Evolutionary conservation across 1,140 invertebrate species (phyloP).

Genomic region (Tetramorium parvispinum): DNA sequence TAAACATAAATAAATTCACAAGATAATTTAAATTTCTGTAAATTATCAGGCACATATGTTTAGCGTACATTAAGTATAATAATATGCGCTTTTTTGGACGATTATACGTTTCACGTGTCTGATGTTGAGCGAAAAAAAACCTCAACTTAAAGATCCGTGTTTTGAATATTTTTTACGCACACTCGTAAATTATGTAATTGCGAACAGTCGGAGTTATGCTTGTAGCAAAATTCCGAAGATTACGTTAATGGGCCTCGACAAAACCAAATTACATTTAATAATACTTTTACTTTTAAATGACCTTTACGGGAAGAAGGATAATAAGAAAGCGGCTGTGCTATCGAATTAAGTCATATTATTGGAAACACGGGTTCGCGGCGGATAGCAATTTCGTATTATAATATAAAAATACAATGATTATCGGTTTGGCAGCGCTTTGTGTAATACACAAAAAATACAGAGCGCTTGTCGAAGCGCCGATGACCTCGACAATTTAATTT

Average conservation of each 20-base stretch:
- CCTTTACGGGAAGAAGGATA: background rate
- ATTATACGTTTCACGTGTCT: slow-evolving; percentile 2
- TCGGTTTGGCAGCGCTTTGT: slow-evolving; percentile 33
- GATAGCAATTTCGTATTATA: slow-evolving; percentile 33
- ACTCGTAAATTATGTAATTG: slow-evolving; percentile 7
- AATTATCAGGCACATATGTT: background rate
- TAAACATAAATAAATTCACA: background rate
- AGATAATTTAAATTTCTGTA: background rate
- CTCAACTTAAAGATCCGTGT: background rate
- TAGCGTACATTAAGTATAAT: background rate
- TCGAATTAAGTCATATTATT: slow-evolving; percentile 46
- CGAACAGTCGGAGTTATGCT: background rate
- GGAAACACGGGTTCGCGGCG: slow-evolving; percentile 3
- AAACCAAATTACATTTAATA: slow-evolving; percentile 47
- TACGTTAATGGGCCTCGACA: slow-evolving; percentile 39
- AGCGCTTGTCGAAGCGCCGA: background rate
- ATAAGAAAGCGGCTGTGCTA: slow-evolving; percentile 22
- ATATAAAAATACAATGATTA: slow-evolving; percentile 43
- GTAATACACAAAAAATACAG: slow-evolving; percentile 16
- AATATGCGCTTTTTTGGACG: background rate
- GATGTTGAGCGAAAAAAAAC: background rate
- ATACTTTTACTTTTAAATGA: slow-evolving; percentile 43
- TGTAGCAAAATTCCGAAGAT: slow-evolving; percentile 24
- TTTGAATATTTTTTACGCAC: background rate
- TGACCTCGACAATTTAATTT: slow-evolving; percentile 32